phyloP scores from a whole-genome alignment of 2,113 vertebrate species.

The Crotalus tigris region DNA sequence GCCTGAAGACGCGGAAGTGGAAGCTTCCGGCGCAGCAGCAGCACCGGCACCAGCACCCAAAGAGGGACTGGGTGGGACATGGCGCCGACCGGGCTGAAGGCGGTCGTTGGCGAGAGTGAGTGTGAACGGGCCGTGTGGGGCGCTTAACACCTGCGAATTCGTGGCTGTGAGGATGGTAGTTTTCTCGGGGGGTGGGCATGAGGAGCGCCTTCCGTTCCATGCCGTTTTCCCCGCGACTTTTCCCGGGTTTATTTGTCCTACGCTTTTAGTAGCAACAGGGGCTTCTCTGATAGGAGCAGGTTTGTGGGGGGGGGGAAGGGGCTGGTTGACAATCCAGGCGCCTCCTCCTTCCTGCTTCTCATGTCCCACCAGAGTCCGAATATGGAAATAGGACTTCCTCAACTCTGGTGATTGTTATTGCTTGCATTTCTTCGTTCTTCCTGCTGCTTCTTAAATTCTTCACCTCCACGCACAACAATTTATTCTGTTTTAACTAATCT shows the following conservation, averaged over 20 bases:
- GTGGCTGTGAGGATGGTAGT: not conserved
- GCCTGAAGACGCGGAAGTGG: slow-evolving; percentile 1
- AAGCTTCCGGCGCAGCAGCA: not conserved
- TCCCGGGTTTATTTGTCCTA: not conserved
- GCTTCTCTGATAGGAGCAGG: not conserved
- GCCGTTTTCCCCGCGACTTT: not conserved
- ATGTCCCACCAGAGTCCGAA: not conserved
- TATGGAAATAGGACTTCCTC: not conserved
- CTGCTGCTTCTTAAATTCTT: not conserved
- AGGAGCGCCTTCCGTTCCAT: not conserved
- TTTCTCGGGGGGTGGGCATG: too few relatives aligned
- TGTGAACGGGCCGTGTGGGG: not conserved
- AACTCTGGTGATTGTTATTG: not conserved
- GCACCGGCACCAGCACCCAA: not conserved
- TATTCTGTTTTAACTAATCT: not conserved
- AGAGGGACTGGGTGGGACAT: slow-evolving; percentile 56
- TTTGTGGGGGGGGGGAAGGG: not conserved
- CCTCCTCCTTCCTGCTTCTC: not conserved
- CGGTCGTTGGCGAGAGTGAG: slow-evolving; percentile 79
- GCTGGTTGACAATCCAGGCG: not conserved
- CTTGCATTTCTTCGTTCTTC: not conserved
- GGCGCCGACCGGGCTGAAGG: slow-evolving; percentile 77
- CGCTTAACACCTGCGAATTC: not conserved
- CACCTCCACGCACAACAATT: not conserved
- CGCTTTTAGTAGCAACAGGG: not conserved